These are phyloP conservation scores for Pseudorhombus dupliciocellatus DNA, from an alignment of 2,113 vertebrate genomes.

Conservation along the genomic window DNA sequence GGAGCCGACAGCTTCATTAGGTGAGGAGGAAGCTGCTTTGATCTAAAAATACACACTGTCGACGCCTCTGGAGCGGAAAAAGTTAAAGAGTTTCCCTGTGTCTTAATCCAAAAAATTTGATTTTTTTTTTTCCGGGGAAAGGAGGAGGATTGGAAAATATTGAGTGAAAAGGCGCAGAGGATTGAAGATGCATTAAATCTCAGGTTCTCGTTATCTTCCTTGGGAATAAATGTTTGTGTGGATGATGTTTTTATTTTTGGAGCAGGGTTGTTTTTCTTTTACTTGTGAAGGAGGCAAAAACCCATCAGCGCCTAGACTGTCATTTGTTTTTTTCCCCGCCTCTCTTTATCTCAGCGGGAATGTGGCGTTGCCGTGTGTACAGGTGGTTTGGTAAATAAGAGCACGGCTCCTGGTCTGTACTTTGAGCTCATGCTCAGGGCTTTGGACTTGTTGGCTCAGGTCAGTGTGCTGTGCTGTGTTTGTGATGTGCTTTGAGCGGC, in stretches of 20 bases:
- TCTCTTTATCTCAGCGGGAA: conserved; percentile 20
- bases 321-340: conserved; percentile 34
- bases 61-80: conserved; percentile 64
- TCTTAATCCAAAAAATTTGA: conserved; percentile 65
- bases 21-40: conserved; percentile 68
- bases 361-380: conserved; percentile 22
- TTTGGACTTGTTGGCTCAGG: conserved; percentile 32
- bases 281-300: background rate
- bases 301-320: background rate
- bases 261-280: conserved; percentile 3
- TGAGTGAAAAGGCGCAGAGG: conserved; percentile 2
- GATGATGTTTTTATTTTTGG: background rate
- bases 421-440: conserved; percentile 33
- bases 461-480: conserved; percentile 36
- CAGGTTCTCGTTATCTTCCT: conserved; percentile 26
- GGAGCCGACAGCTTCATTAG: conserved; percentile 78
- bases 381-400: conserved; percentile 51
- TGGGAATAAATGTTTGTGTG: conserved; percentile 28
- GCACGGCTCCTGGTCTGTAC: conserved; percentile 19
- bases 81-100: conserved; percentile 66
- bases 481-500: conserved; percentile 38
- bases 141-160: conserved; percentile 27
- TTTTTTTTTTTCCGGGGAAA: conserved; percentile 8
- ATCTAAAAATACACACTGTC: conserved; percentile 77
- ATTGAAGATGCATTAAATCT: conserved; percentile 40